Evolutionary conservation across 2,113 vertebrate genomes (phyloP).

Genomic region (Anoplopoma fimbria): DNA sequence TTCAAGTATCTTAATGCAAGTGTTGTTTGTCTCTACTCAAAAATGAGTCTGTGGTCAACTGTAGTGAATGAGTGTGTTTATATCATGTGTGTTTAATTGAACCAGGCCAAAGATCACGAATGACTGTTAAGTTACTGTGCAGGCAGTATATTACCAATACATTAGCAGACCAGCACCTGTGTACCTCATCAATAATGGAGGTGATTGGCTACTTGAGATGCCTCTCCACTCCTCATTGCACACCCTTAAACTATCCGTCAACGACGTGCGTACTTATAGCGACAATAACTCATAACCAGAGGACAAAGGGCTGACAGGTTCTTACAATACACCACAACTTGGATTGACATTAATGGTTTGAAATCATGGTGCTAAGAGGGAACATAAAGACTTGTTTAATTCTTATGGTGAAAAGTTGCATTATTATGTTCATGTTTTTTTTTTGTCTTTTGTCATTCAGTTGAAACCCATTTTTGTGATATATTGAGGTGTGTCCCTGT

Average conservation of each 20-base stretch:
- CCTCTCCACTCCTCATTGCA: slow-evolving; percentile 40
- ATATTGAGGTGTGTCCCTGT: background rate
- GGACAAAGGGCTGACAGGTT: slow-evolving; percentile 1
- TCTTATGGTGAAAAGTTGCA: background rate
- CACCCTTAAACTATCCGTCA: slow-evolving; percentile 35
- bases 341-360: background rate
- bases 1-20: background rate
- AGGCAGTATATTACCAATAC: slow-evolving; percentile 69
- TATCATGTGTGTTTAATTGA: slow-evolving; percentile 40
- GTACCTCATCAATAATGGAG: slow-evolving; percentile 78
- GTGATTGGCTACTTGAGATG: slow-evolving; percentile 68
- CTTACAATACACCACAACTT: slow-evolving; percentile 16
- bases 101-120: slow-evolving; percentile 29
- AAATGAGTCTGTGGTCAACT: slow-evolving; percentile 39
- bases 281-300: slow-evolving; percentile 44
- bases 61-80: slow-evolving; percentile 10
- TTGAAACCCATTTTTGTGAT: background rate
- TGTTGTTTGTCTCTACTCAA: background rate
- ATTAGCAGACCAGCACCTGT: slow-evolving; percentile 65
- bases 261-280: slow-evolving; percentile 11
- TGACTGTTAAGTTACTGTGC: slow-evolving; percentile 56
- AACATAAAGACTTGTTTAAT: background rate
- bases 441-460: background rate
- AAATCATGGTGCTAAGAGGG: background rate
- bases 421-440: background rate